Conservation (phyloP, 2,797 vertebrate genomes). For the Myoxocephalus aenaeus region DNA sequence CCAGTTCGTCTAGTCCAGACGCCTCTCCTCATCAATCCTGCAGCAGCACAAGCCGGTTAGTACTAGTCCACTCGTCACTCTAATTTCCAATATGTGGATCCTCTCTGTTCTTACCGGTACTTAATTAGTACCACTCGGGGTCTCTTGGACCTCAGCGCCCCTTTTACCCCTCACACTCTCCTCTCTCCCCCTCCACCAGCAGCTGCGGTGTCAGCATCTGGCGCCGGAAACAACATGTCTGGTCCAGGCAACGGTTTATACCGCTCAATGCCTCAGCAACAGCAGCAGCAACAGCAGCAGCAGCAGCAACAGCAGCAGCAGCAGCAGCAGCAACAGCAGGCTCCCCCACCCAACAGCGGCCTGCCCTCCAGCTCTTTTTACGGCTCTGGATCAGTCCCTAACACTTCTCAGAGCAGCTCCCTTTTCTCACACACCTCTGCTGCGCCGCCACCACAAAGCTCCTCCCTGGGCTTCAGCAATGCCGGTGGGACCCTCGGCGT, state of each 20-base stretch:
- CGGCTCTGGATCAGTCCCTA: constrained; percentile 91
- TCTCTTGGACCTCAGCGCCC: neutral
- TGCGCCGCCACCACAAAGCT: constrained; percentile 89
- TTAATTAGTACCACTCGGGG: neutral
- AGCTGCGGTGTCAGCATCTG: constrained; percentile 93
- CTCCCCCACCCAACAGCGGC: constrained; percentile 88
- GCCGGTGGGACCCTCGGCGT: constrained; percentile 91
- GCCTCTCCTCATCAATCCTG: constrained; percentile 95
- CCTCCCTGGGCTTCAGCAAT: constrained; percentile 95
- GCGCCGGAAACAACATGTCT: constrained; percentile 92
- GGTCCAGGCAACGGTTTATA: constrained; percentile 93
- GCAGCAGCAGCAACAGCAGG: constrained; percentile 89
- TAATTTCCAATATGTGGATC: neutral
- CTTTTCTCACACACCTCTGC: constrained; percentile 96
- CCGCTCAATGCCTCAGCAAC: constrained; percentile 92
- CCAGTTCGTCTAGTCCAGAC: constrained; percentile 96
- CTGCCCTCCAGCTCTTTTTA: constrained; percentile 96
- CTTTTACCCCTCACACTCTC: neutral
- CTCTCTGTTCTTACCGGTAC: neutral
- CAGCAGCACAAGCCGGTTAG: constrained; percentile 95
- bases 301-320: constrained; percentile 88
- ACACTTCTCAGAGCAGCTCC: constrained; percentile 96
- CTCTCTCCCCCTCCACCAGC: constrained; percentile 50
- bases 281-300: constrained; percentile 89
- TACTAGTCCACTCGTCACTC: neutral